Evolutionary conservation across 30 jellyfish, hydroid and myxozoan genomes (phyloP), one percentile per base, ranked within the genome.

Genomic region (Mastigias papua): DNA sequence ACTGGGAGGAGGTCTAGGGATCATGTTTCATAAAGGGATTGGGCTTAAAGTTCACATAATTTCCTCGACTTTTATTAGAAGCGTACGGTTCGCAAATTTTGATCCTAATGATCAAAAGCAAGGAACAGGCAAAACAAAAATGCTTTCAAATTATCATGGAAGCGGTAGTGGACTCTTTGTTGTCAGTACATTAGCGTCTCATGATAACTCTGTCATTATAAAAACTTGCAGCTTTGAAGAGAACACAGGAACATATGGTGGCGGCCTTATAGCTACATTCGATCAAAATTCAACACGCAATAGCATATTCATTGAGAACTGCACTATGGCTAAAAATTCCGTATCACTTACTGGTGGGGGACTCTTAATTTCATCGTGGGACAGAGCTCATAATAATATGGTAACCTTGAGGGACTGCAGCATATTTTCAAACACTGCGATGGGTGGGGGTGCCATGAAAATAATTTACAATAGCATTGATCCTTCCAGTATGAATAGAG

Each of bases 391-490:
- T 37, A 58, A 68, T n/a, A 86, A 86, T 22, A 15, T 37, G 15
- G 64, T 79, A 29, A 50, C 20, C 0, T 15, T 86, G 19, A 42
- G 23, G 22, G 51, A 49, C 72, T 74, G 89, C 69, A 25, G 34
- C 58, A 69, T 86, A 22, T 63, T 33, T 21, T 21, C 31, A 34
- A 86, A 86, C 27, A 51, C 46, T 26, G 95, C 95, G 0, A 86
- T 86, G 95, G 81, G 76, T 8, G 95, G 95, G 21, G 95, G 95
- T 51, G 95, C 89, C n/a, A 77, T 71, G 81, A 86, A 86, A 51
- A 33, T 86, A 23, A 86, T 76, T 27, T 79, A 50, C 73, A 86
- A 73, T 48, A 86, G 87, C 81, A 75, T 42, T 31, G 84, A 86
- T 32, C 90, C 90, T 21, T 25, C 13, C 30, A 72, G 57, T 60